Evolutionary conservation across 1,140 invertebrate species (phyloP), one percentile per base, ranked within the genome.

Genomic region (Sycophaga agraensis): DNA sequence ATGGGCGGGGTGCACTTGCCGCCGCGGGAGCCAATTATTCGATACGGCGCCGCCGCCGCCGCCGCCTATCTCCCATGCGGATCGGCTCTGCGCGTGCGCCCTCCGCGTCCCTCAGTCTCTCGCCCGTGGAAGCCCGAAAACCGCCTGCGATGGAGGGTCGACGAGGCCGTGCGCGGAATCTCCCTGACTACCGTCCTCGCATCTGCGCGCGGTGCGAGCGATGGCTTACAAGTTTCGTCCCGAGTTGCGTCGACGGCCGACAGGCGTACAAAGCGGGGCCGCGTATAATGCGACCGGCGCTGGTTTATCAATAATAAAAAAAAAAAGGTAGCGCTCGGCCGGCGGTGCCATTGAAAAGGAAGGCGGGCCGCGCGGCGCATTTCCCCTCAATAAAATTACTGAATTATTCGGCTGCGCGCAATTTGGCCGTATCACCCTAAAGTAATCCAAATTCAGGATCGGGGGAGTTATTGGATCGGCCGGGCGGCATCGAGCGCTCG

Each of bases 11-110:
- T 78, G 74, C 70, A 74, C 79, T 78, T 74, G n/a, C 80, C 80
- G 79, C 79, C 78, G 77, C 76, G 71, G 78, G 78, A 79, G 77
- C 78, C 79, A 81, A 81, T 79, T 81, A 81, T 79, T 81, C 76
- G 77, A 81, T 80, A 76, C 76, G 70, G 73, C 68, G 69, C 17
- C 68, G 59, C 72, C 71, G 65, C 73, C 71, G 70, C 70, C 35
- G 7, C 35, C 4, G 7, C n/a, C 6, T 39, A 8, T 39, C 5
- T 39, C 4, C 7, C n/a, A n/a, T n/a, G n/a, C n/a, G n/a, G n/a
- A n/a, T n/a, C n/a, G n/a, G n/a, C n/a, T 39, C 5, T 17, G 16
- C 75, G 77, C 71, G 73, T 73, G 72, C 72, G 73, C 70, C 71
- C 28, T 4, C 28, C 11, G 5, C 5, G 5, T 11, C 4, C 28